phyloP scores from a whole-genome alignment of 2,113 vertebrate species.

The Chrysemys picta region DNA sequence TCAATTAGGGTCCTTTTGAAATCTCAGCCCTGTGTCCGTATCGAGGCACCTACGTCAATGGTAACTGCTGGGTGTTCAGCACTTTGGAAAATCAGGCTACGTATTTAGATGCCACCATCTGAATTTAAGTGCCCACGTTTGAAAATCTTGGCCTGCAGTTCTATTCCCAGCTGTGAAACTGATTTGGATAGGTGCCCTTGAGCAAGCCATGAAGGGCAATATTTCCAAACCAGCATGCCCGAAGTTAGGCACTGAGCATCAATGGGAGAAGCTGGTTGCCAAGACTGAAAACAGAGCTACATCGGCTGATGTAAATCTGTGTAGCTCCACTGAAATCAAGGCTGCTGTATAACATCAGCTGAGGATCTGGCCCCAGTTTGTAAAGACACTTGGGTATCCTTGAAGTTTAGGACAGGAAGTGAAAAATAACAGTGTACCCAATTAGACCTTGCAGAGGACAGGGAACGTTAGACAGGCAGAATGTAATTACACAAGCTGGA shows the following conservation, averaged over 20 bases:
- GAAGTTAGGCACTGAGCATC: not conserved
- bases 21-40: rapidly evolving
- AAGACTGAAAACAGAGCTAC: not conserved
- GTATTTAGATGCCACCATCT: not conserved
- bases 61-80: not conserved
- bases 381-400: not conserved
- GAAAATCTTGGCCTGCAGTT: not conserved
- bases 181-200: not conserved
- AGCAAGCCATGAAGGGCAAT: not conserved
- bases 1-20: not conserved
- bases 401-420: not conserved
- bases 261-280: not conserved
- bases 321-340: not conserved
- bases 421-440: not conserved
- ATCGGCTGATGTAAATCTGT: not conserved
- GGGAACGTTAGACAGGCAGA: constrained; percentile 38
- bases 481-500: constrained; percentile 38
- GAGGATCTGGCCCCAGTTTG: not conserved
- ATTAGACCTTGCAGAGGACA: constrained; percentile 18
- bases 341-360: not conserved
- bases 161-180: not conserved
- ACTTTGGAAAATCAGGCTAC: not conserved
- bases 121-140: not conserved
- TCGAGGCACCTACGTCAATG: not conserved
- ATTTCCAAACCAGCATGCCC: not conserved